Conservation (phyloP, 2,797 vertebrate genomes). For the Hippopotamyrus pictus region DNA sequence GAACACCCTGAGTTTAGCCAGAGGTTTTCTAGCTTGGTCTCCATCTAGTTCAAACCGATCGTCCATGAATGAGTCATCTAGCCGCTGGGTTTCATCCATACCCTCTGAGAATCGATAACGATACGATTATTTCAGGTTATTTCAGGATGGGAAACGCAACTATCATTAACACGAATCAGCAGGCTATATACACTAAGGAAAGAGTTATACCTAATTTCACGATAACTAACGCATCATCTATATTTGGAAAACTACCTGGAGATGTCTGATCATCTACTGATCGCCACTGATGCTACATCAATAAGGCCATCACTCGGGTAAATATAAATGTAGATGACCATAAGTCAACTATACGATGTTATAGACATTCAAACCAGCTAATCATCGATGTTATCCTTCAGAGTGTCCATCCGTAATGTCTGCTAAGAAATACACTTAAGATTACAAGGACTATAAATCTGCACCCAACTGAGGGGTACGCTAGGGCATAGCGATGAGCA, state of each 20-base stretch:
- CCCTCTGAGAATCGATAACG: slow-evolving; percentile 11
- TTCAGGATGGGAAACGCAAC: neutral
- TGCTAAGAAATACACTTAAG: neutral
- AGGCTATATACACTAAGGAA: neutral
- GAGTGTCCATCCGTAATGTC: neutral
- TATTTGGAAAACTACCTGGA: neutral
- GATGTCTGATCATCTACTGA: neutral
- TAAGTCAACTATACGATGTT: neutral
- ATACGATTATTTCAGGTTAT: neutral
- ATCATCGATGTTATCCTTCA: neutral
- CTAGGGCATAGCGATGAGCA: neutral
- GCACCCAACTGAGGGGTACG: neutral
- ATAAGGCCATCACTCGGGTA: neutral
- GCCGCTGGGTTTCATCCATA: slow-evolving; percentile 68
- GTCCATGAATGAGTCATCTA: slow-evolving; percentile 50
- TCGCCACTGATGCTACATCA: neutral
- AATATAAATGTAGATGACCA: neutral
- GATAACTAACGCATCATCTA: neutral
- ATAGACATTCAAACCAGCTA: neutral
- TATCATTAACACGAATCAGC: neutral
- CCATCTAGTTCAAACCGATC: slow-evolving; percentile 47
- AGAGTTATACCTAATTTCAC: neutral
- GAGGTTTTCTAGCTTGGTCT: slow-evolving; percentile 37
- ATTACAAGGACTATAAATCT: neutral
- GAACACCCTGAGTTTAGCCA: slow-evolving; percentile 62